Base-by-base conservation (phyloP, 2,113 vertebrate genomes). In the Gambusia affinis region DNA sequence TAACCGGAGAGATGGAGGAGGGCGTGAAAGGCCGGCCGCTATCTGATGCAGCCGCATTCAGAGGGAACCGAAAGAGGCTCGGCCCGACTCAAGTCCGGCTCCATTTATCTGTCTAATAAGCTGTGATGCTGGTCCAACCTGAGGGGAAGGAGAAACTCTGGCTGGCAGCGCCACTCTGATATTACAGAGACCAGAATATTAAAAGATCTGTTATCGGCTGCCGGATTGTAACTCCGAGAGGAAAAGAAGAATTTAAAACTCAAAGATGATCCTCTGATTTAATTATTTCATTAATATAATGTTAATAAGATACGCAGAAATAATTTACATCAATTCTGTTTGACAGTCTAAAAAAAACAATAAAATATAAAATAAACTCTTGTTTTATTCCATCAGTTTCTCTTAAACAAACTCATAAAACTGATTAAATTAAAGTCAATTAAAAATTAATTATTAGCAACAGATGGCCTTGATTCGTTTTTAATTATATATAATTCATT, bases 71-170 rank as follows among this genome's bases (percentile, higher is more conserved):
- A 86, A 83, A 73, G 75, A 76, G 61, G 72, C 67, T 33, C 2
- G 12, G 71, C 54, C 31, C 60, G 22, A 75, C 66, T 65, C 30
- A 65, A 76, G 70, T 76, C 75, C 82, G 67, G 75, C 80, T 82
- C 81, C 86, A 85, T 89, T 91, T 84, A 90, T 89, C 88, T 87
- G 70, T 88, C 80, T 90, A 86, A 90, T 90, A 89, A 79, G 78
- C 84, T 89, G 35, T 81, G 75, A 81, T 67, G 54, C 75, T 8
- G 15, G 63, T 76, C 84, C 76, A 74, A 81, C 67, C 63, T 19
- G 28, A 1, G 22, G 5, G 22, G 82, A 64, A 42, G 71, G 63
- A 85, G 66, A 78, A 83, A 71, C 80, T 87, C 80, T 75, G 70
- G 61, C 78, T 85, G 79, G 77, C 81, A 87, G 37, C 69, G 29